Base-by-base conservation (phyloP, 2,888 invertebrate genomes). In the Mimumesa dahlbomi region DNA sequence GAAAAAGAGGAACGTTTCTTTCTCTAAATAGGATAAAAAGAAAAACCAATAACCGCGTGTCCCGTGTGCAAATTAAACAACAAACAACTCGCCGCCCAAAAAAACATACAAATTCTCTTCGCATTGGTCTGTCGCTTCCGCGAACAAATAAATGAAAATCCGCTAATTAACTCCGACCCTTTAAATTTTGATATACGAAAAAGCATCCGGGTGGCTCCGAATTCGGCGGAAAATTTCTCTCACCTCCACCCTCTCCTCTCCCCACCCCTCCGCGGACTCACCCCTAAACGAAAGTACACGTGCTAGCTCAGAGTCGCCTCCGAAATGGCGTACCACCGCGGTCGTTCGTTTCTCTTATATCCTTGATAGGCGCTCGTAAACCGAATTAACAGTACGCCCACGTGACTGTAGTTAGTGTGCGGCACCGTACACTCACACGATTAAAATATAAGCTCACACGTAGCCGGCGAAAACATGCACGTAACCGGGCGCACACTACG, bases 351-450 rank as follows among this genome's bases (percentile, higher is more conserved):
- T 76, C 78, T 77, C 75, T 81, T 77, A 73, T 79, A 79, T 78
- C 73, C 76, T 81, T 80, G 77, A 84, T 84, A 77, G 82, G 58
- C 64, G 76, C 81, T 84, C 83, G 81, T 83, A 84, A 85, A 84
- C 76, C 79, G 81, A 84, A 84, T 85, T 84, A 84, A 85, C 82
- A 80, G 79, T 72, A 71, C 73, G 58, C 29, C 52, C 54, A 63
- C 64, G 71, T 59, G 59, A 67, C 49, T 52, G 52, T 61, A 62
- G 58, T 62, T 69, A 43, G 56, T 50, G 53, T 40, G 34, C 25
- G 25, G 19, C 50, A 21, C 38, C 48, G 78, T 76, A 71, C 75
- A 64, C 64, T 48, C 59, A 56, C 69, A 54, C 66, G 54, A 38
- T 54, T 29, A 46, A 52, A 68, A 52, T 65, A 45, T 69, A 62